Evolutionary conservation across 2,888 invertebrate species (phyloP), one percentile per base, ranked within the genome.

Genomic region (Hemicrepidius hirtus): DNA sequence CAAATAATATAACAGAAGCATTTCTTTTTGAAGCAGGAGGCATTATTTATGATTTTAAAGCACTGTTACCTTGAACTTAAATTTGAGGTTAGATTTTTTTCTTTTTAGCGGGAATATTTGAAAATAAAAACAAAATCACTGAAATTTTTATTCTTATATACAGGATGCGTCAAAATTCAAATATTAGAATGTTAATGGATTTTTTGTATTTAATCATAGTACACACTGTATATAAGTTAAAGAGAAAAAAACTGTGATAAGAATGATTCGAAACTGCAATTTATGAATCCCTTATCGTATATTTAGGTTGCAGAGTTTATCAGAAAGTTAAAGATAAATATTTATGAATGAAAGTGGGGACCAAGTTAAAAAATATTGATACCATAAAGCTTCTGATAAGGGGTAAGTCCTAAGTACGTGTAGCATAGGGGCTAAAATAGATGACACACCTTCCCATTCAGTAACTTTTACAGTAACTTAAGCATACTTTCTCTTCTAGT

Each of bases 21-120:
- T 73, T 53, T 16, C 40, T 57, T 73, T 73, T 73, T 4, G 37
- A 9, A 18, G 66, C 35, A 9, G 73, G 69, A 7, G 73, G 73
- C 73, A 73, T 73, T 13, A 13, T 44, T 44, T 44, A 16, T 53
- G 5, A 20, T 46, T 49, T 9, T 6, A 49, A 49, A 24, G 24
- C 24, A 24, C 24, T 24, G 24, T 24, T 24, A 5, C 24, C 24
- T 24, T 24, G 24, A 24, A 24, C 24, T n/a, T 3, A 24, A 24
- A 24, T 24, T 24, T 3, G 3, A 24, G 24, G 24, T 24, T 24
- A 24, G 24, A 24, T 24, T 24, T n/a, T n/a, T n/a, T n/a, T n/a
- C n/a, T n/a, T n/a, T n/a, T n/a, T n/a, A n/a, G n/a, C n/a, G n/a
- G n/a, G n/a, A n/a, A 32, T 32, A 32, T 32, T 32, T 4, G 35